Evolutionary conservation across 2,797 vertebrate species (phyloP), one percentile per base, ranked within the genome.

Genomic region (Acrocephalus scirpaceus): DNA sequence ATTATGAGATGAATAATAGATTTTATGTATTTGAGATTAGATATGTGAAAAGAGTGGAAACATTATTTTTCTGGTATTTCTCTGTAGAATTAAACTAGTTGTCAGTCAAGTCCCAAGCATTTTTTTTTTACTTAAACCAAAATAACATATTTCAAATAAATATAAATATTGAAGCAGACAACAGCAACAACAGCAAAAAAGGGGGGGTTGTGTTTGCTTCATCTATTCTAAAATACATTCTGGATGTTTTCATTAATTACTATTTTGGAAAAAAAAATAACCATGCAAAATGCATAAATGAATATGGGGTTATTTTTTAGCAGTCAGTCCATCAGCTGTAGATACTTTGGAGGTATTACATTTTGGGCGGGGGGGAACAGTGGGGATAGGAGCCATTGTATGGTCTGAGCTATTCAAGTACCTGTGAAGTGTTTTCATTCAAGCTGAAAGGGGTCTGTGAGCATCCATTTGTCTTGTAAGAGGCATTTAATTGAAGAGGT

Each of bases 101-200:
- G 32, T n/a, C 36, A 80, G 23, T 73, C 62, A 69, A 78, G 23
- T 78, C 17, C 7, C 7, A 85, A 78, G 56, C 3, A 57, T 10
- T 38, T 36, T 56, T 65, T 57, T 93, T 78, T 44, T 10, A 12
- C 25, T 66, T 69, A 81, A 89, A 62, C 9, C 2, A 2, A 89
- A 96, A 73, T 51, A 62, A 73, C 42, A 25, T 87, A 57, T 54
- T 88, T 92, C 50, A 66, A 61, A 81, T 57, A 69, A 76, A 62
- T 75, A 27, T 36, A 80, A 85, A 87, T 67, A 76, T 23, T 71
- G n/a, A 80, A 64, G 29, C 12, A 84, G 54, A 60, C 2, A 44
- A n/a, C 4, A 73, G 14, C n/a, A 72, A n/a, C 4, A 67, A 57
- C 10, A 51, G 38, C 8, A 44, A 30, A 44, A 30, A n/a, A 57